phyloP scores from a whole-genome alignment of 2,797 vertebrate species.

The Erethizon dorsatum region DNA sequence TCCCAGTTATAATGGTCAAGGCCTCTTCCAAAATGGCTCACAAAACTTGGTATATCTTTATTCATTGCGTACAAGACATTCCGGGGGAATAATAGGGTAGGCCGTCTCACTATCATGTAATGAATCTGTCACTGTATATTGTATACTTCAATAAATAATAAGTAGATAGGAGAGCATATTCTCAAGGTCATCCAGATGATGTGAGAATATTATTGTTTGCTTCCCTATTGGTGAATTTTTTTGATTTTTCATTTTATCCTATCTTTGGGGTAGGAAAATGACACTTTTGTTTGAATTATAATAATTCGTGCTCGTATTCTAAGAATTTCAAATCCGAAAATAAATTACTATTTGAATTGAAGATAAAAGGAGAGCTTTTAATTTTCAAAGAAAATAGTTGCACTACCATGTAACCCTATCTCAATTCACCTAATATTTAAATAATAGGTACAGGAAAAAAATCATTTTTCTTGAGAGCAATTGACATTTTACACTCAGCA shows the following conservation, averaged over 20 bases:
- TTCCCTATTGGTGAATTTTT: background rate
- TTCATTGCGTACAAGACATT: background rate
- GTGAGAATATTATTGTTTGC: background rate
- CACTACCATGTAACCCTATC: background rate
- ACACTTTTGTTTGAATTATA: background rate
- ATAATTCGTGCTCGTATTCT: background rate
- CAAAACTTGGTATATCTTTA: background rate
- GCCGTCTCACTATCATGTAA: background rate
- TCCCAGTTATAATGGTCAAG: background rate
- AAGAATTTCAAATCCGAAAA: slow-evolving; percentile 55
- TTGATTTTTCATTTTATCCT: background rate
- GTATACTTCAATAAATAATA: background rate
- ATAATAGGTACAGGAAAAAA: background rate
- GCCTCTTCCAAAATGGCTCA: background rate
- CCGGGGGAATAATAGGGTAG: background rate
- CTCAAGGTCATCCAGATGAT: background rate
- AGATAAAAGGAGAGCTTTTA: background rate
- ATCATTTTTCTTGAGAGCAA: background rate
- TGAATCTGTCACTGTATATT: background rate
- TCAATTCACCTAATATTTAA: background rate
- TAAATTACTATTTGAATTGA: background rate
- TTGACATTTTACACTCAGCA: slow-evolving; percentile 34
- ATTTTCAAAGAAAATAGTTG: slow-evolving; percentile 18
- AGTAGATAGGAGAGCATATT: background rate
- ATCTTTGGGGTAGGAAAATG: background rate